A percentile compares a stretch with the other conserved stretches of the same genome.
Conservation (phyloP, 2,113 vertebrate genomes). For the Gorilla gorilla region DNA sequence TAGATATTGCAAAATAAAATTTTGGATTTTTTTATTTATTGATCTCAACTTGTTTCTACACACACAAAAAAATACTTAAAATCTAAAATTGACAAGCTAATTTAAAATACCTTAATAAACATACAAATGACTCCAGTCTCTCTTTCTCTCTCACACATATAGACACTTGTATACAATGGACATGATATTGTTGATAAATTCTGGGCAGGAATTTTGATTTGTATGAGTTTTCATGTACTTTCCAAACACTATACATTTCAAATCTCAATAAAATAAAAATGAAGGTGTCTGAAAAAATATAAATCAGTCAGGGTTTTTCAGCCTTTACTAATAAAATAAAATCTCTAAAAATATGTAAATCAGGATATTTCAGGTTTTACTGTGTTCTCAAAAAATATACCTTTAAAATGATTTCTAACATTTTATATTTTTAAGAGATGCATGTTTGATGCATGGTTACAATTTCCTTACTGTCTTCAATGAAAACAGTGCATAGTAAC, state of each 20-base stretch:
- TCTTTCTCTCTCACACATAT: not conserved
- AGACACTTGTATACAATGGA: not conserved
- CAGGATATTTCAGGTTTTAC: conserved; percentile 57
- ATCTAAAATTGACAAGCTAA: conserved; percentile 50
- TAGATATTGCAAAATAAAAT: not conserved
- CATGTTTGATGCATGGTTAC: not conserved
- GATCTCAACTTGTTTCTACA: not conserved
- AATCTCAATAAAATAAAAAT: not conserved
- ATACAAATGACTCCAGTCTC: not conserved
- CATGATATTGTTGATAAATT: not conserved
- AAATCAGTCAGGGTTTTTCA: conserved; percentile 23
- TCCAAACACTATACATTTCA: conserved; percentile 1
- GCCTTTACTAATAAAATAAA: conserved; percentile 51
- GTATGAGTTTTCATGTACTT: conserved; percentile 24
- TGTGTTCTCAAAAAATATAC: conserved; percentile 39
- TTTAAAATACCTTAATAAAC: conserved; percentile 40
- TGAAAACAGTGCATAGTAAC: conserved; percentile 53
- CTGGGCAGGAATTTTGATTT: not conserved
- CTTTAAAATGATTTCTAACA: conserved; percentile 49
- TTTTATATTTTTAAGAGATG: conserved; percentile 65
- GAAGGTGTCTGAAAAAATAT: conserved; percentile 37
- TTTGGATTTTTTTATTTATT: not conserved
- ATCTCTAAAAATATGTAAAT: conserved; percentile 36
- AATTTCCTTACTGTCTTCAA: conserved; percentile 63
- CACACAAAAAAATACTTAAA: conserved; percentile 52